Evolutionary conservation across 2,888 invertebrate genomes (phyloP).

Genomic region (Hoplodrina blanda): DNA sequence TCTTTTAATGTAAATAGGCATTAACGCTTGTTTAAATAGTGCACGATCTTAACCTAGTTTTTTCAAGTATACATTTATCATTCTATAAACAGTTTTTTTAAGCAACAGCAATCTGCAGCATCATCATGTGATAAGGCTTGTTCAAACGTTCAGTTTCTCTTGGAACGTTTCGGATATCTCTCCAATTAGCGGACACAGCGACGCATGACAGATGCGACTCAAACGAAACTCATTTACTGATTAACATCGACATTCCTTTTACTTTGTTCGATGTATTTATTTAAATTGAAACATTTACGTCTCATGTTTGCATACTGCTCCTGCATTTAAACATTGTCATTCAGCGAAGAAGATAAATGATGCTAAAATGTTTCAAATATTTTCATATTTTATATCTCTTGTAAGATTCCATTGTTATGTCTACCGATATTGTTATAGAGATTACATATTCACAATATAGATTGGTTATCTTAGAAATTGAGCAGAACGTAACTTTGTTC

Average conservation of each 20-base stretch:
- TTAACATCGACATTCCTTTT: slow-evolving; percentile 60
- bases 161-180: slow-evolving; percentile 63
- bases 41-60: slow-evolving; percentile 56
- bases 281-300: slow-evolving; percentile 50
- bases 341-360: slow-evolving; percentile 19
- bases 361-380: not conserved
- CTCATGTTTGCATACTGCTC: slow-evolving; percentile 35
- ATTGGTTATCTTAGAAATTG: slow-evolving; percentile 7
- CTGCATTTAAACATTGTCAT: slow-evolving; percentile 38
- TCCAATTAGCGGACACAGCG: slow-evolving; percentile 64
- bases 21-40: slow-evolving; percentile 31
- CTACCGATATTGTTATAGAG: slow-evolving; percentile 10
- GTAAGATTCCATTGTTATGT: slow-evolving; percentile 17
- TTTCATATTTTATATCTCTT: slow-evolving; percentile 12
- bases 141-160: slow-evolving; percentile 48
- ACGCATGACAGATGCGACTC: slow-evolving; percentile 67
- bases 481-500: slow-evolving; percentile 1
- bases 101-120: slow-evolving; percentile 19
- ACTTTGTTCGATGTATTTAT: slow-evolving; percentile 55
- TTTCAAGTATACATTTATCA: slow-evolving; percentile 43
- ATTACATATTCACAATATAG: not conserved
- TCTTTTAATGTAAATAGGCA: slow-evolving; percentile 34
- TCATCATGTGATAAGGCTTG: slow-evolving; percentile 37
- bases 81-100: slow-evolving; percentile 27
- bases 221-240: slow-evolving; percentile 68